Evolutionary conservation across 2,113 vertebrate species (phyloP).

Genomic region (Panurus biarmicus): DNA sequence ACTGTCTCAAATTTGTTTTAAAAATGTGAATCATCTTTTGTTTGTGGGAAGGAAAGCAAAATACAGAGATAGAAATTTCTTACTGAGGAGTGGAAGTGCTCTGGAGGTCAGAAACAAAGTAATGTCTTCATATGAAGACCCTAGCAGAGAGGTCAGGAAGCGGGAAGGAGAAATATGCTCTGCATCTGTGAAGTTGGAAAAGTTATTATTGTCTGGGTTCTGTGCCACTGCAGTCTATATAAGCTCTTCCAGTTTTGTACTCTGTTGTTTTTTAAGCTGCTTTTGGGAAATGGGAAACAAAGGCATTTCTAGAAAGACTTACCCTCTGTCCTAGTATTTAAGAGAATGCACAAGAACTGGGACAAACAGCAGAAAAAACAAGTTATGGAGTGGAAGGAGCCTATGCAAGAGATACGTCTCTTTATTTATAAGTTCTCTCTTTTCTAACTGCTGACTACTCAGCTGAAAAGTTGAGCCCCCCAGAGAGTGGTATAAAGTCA

Average conservation of each 20-base stretch:
- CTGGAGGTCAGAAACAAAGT: background rate
- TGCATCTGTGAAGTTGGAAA: background rate
- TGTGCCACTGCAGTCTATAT: background rate
- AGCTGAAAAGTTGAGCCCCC: background rate
- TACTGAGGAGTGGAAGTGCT: background rate
- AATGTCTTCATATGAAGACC: background rate
- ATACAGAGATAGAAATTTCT: background rate
- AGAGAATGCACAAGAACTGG: background rate
- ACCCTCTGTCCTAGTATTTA: background rate
- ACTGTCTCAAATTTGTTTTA: background rate
- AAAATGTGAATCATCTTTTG: slow-evolving; percentile 15
- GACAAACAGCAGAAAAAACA: background rate
- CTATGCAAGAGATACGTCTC: background rate
- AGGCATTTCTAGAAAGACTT: background rate
- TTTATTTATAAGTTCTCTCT: background rate
- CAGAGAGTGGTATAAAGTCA: fast-evolving
- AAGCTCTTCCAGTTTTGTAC: background rate
- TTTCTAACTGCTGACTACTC: background rate
- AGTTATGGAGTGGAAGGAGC: background rate
- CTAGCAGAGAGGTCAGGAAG: background rate
- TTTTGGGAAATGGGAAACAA: background rate
- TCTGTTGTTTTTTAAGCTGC: background rate
- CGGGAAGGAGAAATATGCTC: background rate
- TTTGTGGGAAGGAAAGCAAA: slow-evolving; percentile 4
- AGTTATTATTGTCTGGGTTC: background rate